Conservation (phyloP, 2,113 vertebrate genomes). For the Lophura nycthemera region DNA sequence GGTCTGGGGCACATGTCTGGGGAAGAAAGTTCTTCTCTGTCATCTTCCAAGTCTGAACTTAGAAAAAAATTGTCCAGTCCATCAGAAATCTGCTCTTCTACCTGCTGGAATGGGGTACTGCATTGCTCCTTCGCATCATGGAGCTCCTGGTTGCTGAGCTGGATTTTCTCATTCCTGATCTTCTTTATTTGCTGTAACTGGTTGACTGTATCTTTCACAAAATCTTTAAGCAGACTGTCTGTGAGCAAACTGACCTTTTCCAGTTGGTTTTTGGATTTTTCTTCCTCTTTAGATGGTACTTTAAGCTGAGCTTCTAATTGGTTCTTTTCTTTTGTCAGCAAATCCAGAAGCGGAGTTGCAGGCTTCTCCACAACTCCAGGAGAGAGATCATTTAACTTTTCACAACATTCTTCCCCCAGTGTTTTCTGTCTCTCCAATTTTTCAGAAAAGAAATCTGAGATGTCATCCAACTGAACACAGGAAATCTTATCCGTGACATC, state of each 20-base stretch:
- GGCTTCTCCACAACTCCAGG: constrained; percentile 59
- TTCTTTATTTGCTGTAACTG: constrained; percentile 89
- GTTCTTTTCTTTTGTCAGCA: constrained; percentile 79
- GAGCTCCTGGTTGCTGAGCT: constrained; percentile 78
- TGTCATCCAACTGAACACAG: constrained; percentile 20
- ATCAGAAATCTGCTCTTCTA: constrained; percentile 67
- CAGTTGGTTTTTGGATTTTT: constrained; percentile 66
- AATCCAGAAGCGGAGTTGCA: constrained; percentile 81
- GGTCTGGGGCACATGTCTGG: constrained; percentile 90
- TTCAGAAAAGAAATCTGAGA: constrained; percentile 71
- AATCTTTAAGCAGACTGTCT: constrained; percentile 85
- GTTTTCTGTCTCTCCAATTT: constrained; percentile 72
- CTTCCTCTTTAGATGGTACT: constrained; percentile 57
- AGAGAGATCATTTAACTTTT: constrained; percentile 65
- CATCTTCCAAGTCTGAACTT: constrained; percentile 77
- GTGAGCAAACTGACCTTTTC: constrained; percentile 81
- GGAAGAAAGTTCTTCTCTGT: constrained; percentile 91
- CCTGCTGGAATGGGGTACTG: background rate
- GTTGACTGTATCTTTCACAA: constrained; percentile 85
- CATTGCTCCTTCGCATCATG: constrained; percentile 60
- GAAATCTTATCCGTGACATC: constrained; percentile 36
- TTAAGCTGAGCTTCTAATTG: constrained; percentile 77
- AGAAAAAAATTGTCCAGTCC: constrained; percentile 79
- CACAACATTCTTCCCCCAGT: constrained; percentile 61
- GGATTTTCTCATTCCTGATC: constrained; percentile 87